phyloP scores from a whole-genome alignment of 1,140 invertebrate genomes.

The Drosophila guanche region DNA sequence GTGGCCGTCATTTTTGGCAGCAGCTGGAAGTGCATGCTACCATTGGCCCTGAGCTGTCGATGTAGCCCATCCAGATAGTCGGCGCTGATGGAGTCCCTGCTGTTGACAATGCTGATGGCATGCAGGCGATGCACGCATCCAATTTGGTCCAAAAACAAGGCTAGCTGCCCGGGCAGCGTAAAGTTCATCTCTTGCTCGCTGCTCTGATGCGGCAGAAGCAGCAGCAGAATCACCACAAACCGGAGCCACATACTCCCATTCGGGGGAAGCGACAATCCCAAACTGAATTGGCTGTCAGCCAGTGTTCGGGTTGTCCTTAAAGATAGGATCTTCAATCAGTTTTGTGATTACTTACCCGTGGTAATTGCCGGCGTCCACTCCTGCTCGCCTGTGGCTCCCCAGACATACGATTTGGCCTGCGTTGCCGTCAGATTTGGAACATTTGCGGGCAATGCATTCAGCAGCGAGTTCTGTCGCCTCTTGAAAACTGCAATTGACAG shows the following conservation, averaged over 20 bases:
- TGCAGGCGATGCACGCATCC: slow-evolving; percentile 32
- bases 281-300: slow-evolving; percentile 12
- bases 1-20: slow-evolving; percentile 50
- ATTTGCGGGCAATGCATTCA: slow-evolving; percentile 56
- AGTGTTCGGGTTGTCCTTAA: not conserved
- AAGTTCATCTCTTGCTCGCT: slow-evolving; percentile 10
- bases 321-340: slow-evolving; percentile 53
- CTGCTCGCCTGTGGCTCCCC: slow-evolving; percentile 96
- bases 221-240: slow-evolving; percentile 6
- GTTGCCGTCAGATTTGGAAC: slow-evolving; percentile 73
- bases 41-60: slow-evolving; percentile 7
- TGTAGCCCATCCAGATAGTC: slow-evolving; percentile 39
- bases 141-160: slow-evolving; percentile 40
- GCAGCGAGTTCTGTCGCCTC: slow-evolving; percentile 65
- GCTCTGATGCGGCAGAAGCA: slow-evolving; percentile 5
- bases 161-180: slow-evolving; percentile 23
- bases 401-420: slow-evolving; percentile 90
- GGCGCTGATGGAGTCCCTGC: slow-evolving; percentile 19
- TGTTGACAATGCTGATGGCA: slow-evolving; percentile 42
- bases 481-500: slow-evolving; percentile 53
- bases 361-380: slow-evolving; percentile 97
- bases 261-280: not conserved
- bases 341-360: slow-evolving; percentile 88
- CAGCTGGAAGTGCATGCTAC: slow-evolving; percentile 38
- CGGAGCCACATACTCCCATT: slow-evolving; percentile 37